phyloP scores from a whole-genome alignment of 2,888 invertebrate genomes.

The Macrostomum cliftonense region DNA sequence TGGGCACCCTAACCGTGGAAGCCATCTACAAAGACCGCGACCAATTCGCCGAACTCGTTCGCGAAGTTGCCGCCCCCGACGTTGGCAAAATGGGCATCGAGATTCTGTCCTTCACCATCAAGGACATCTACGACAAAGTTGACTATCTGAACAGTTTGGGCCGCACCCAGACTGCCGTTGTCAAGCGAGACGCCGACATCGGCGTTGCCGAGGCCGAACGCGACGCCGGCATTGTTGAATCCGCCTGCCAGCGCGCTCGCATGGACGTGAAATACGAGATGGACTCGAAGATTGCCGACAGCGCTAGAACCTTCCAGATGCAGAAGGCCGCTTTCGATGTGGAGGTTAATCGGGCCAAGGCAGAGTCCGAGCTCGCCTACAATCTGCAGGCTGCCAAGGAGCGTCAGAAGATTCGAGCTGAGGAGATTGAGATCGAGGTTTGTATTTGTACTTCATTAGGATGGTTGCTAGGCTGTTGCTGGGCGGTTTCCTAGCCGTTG shows the following conservation, averaged over 20 bases:
- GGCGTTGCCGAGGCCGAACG: constrained; percentile 69
- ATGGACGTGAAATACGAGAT: constrained; percentile 92
- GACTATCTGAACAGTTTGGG: constrained; percentile 59
- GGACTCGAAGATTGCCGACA: constrained; percentile 87
- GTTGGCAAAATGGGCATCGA: constrained; percentile 97
- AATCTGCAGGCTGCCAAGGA: constrained; percentile 89
- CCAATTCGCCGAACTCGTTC: constrained; percentile 83
- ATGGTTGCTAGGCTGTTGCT: constrained; percentile 39
- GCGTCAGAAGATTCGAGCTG: constrained; percentile 77
- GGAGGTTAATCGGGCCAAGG: constrained; percentile 81
- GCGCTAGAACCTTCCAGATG: constrained; percentile 68
- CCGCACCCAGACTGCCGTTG: constrained; percentile 44
- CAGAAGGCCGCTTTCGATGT: constrained; percentile 89
- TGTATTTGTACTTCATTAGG: constrained; percentile 46
- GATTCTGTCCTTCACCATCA: constrained; percentile 91
- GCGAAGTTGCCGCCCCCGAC: constrained; percentile 92
- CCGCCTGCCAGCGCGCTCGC: constrained; percentile 79
- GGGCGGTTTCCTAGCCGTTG: no score
- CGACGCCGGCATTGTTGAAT: constrained; percentile 73
- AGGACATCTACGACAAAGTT: constrained; percentile 90
- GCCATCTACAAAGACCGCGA: constrained; percentile 54
- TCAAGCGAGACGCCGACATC: constrained; percentile 69
- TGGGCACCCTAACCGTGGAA: constrained; percentile 80
- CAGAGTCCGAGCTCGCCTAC: constrained; percentile 82
- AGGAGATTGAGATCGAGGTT: constrained; percentile 82